Base-by-base conservation (phyloP, 2,888 invertebrate genomes). In the Agriotes lineatus region DNA sequence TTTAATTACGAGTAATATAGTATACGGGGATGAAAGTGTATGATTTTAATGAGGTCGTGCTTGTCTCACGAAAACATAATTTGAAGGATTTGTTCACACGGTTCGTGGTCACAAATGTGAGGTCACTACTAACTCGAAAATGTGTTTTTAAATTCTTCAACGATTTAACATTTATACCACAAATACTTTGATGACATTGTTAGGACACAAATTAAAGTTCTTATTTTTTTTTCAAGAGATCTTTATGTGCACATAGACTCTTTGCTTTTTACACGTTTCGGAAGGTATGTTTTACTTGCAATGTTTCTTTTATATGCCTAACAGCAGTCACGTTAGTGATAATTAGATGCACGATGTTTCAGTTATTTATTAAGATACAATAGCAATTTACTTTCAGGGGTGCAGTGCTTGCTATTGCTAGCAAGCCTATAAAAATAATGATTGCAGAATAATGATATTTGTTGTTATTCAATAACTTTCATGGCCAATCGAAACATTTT, bases 71-170 rank as follows among this genome's bases (percentile, higher is more conserved):
- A 48, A 48, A 48, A 48, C 9, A 10, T 48, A 48, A 48, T 4
- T 19, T n/a, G 48, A 48, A 48, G 48, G 48, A 48, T 19, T 18
- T 48, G 22, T 48, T 48, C 48, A 48, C 48, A 48, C 22, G 48
- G 12, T 48, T 25, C 12, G 12, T 25, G 12, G 48, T 48, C 22
- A 6, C 48, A 22, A n/a, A 25, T n/a, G n/a, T 48, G 22, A 48
- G 48, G 25, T 48, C 48, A 48, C 14, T 48, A 22, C 22, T 48
- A 12, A 12, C 10, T 45, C 12, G 5, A 22, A 45, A 45, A 20
- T 19, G 39, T 12, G 6, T 14, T 14, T 14, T 42, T 9, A 10
- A 42, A 14, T 42, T 9, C 9, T 14, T 18, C 7, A 9, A 42
- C 16, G 25, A 25, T n/a, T n/a, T n/a, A n/a, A n/a, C n/a, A n/a